A percentile compares a stretch with the other conserved stretches of the same genome.
phyloP scores from a whole-genome alignment of 2,797 vertebrate genomes.

The Alcedo atthis region DNA sequence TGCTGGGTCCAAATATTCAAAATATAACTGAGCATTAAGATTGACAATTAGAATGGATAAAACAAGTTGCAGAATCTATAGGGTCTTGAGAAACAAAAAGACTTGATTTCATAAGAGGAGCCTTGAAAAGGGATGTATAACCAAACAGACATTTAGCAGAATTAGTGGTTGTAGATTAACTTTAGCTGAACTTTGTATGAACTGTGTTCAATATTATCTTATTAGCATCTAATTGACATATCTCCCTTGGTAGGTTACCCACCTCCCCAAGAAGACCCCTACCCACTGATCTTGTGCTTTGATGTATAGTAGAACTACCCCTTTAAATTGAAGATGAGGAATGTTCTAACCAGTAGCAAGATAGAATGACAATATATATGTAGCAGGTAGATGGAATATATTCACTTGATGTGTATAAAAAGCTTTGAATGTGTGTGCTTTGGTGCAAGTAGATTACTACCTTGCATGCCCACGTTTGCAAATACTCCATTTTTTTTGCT shows the following conservation, averaged over 20 bases:
- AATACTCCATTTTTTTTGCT: not conserved
- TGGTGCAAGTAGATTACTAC: not conserved
- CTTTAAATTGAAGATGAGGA: not conserved
- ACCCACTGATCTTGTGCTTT: not conserved
- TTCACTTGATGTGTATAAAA: not conserved
- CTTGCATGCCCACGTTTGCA: not conserved
- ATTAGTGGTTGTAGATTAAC: not conserved
- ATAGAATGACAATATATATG: not conserved
- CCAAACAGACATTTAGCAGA: not conserved
- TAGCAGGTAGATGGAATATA: not conserved
- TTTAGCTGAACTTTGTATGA: not conserved
- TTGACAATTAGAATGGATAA: not conserved
- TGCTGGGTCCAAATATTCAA: not conserved
- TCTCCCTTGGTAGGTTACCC: not conserved
- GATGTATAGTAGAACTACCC: not conserved
- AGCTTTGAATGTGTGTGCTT: not conserved
- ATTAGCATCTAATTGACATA: not conserved
- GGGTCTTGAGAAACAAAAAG: not conserved
- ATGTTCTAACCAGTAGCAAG: not conserved
- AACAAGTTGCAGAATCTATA: not conserved
- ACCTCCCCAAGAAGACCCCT: not conserved
- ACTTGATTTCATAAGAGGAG: not conserved
- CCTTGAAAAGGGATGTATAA: not conserved
- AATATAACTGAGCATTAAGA: not conserved
- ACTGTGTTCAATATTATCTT: not conserved